Percentiles rank a stretch among this genome's conserved stretches.
Conservation (phyloP, 2,797 vertebrate species). For the Dipus sagitta region DNA sequence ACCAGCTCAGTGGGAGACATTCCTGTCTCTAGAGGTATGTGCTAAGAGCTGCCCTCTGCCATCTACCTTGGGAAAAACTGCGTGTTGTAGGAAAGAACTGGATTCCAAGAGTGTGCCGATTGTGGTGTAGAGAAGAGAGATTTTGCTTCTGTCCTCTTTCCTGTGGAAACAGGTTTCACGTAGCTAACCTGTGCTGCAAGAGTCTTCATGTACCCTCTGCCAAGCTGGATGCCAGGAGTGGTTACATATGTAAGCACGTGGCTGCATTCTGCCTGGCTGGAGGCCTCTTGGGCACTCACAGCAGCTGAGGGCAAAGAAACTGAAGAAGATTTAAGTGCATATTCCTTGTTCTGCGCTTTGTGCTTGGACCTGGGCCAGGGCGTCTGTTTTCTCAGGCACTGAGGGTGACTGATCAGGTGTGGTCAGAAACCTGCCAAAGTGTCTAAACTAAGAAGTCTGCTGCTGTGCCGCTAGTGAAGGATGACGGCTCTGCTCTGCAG, state of each 20-base stretch:
- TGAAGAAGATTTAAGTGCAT: not conserved
- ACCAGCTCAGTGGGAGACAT: not conserved
- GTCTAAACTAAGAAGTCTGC: slow-evolving; percentile 13
- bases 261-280: not conserved
- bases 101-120: not conserved
- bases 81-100: not conserved
- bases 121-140: not conserved
- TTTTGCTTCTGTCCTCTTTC: not conserved
- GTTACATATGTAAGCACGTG: not conserved
- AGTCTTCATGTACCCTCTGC: fast-evolving
- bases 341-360: not conserved
- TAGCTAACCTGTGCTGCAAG: not conserved
- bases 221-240: not conserved
- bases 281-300: not conserved
- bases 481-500: too few relatives aligned
- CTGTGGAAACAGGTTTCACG: not conserved
- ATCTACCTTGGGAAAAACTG: not conserved
- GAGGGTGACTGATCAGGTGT: not conserved
- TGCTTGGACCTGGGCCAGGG: not conserved
- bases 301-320: not conserved
- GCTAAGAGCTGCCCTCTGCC: not conserved
- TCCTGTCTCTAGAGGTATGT: slow-evolving; percentile 75
- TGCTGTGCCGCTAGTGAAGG: not conserved
- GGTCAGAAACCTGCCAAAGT: not conserved
- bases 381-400: not conserved